phyloP scores from a whole-genome alignment of 2,113 vertebrate species.

The Etheostoma spectabile region DNA sequence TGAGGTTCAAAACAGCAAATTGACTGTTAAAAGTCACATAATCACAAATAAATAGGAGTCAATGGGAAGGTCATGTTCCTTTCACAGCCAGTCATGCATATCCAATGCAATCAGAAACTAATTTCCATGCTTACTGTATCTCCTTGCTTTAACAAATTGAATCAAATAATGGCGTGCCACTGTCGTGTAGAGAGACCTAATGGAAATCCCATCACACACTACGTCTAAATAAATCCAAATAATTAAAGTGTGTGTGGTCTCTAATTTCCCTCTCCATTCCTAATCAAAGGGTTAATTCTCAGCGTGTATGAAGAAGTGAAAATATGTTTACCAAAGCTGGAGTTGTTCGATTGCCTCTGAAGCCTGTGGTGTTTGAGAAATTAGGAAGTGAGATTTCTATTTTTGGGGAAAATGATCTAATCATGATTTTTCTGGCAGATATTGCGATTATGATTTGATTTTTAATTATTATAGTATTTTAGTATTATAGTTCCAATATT shows the following conservation, averaged over 20 bases:
- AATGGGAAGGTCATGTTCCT: slow-evolving; percentile 39
- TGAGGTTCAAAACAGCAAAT: slow-evolving; percentile 25
- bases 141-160: slow-evolving; percentile 59
- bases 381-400: too few relatives aligned
- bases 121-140: slow-evolving; percentile 58
- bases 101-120: slow-evolving; percentile 60
- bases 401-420: too few relatives aligned
- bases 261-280: slow-evolving; percentile 26
- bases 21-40: slow-evolving; percentile 46
- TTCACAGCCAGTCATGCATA: slow-evolving; percentile 51
- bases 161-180: slow-evolving; percentile 54
- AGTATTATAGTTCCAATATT: too few relatives aligned
- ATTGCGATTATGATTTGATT: too few relatives aligned
- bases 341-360: background rate
- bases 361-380: too few relatives aligned
- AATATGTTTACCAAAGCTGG: background rate
- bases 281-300: slow-evolving; percentile 37
- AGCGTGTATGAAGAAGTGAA: slow-evolving; percentile 18
- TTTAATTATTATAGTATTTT: too few relatives aligned
- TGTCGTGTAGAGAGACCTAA: slow-evolving; percentile 14
- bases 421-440: too few relatives aligned
- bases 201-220: slow-evolving; percentile 36
- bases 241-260: slow-evolving; percentile 28
- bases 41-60: slow-evolving; percentile 42
- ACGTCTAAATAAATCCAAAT: slow-evolving; percentile 47